phyloP scores from a whole-genome alignment of 1,140 invertebrate genomes.

The Tenebrio molitor region DNA sequence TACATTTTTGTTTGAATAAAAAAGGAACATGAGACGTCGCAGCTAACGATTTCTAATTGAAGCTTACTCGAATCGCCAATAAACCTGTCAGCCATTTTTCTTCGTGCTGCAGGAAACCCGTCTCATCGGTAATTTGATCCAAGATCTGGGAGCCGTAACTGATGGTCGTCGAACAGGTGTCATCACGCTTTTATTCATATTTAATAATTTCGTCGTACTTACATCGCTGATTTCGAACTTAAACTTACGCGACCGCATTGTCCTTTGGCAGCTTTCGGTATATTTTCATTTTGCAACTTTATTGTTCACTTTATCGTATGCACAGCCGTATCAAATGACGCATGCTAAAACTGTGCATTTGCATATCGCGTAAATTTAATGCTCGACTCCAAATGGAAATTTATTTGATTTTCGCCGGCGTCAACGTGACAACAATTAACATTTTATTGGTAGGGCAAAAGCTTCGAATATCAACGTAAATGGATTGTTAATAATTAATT shows the following conservation, averaged over 20 bases:
- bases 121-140: conserved; percentile 7
- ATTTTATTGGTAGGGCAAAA: conserved; percentile 14
- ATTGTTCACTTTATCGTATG: conserved; percentile 10
- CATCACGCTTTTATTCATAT: too few species aligned
- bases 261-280: background rate
- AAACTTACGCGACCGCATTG: too few species aligned
- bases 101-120: background rate
- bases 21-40: too few species aligned
- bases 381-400: conserved; percentile 18
- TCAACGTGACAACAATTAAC: conserved; percentile 20
- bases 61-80: too few species aligned
- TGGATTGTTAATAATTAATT: conserved; percentile 2
- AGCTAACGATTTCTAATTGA: too few species aligned
- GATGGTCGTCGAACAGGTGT: conserved; percentile 10
- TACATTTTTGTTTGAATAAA: too few species aligned
- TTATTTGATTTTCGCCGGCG: conserved; percentile 24
- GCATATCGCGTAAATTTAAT: conserved; percentile 34
- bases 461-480: background rate
- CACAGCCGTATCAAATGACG: conserved; percentile 16
- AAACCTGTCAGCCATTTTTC: too few species aligned
- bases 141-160: background rate
- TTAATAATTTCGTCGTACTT: too few species aligned
- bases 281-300: conserved; percentile 2
- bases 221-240: too few species aligned
- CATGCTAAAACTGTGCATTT: conserved; percentile 18